Base-by-base conservation (phyloP, 2,797 vertebrate species). In the Notoglanidium macrostoma region DNA sequence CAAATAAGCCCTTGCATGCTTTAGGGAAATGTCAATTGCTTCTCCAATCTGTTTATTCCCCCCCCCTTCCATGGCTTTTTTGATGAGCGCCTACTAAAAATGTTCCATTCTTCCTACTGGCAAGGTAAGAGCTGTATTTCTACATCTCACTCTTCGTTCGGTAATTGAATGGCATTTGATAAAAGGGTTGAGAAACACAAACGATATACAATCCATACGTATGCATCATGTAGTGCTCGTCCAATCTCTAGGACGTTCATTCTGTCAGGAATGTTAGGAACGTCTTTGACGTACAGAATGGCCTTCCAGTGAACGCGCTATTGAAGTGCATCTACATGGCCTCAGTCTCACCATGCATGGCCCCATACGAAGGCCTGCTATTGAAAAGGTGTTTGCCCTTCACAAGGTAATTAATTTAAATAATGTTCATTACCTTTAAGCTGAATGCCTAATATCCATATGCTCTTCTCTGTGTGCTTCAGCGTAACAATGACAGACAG, bases 11-110 rank as follows among this genome's bases (percentile, higher is more conserved):
- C 55, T 86, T 93, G 93, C 92, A 92, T 92, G 94, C 95, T 92
- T 93, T 86, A 87, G 92, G 93, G 94, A 95, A 95, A 95, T 95
- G 94, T 95, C 94, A 95, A 94, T 94, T 95, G 94, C 94, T 94
- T 94, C 93, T 93, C 93, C 95, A 95, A 96, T 95, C 93, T 95
- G 94, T 95, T 96, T 95, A 94, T 93, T 91, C 91, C 93, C 93
- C 92, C 35, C 93, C 94, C 93, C 94, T 93, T 93, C 94, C 91
- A 93, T 94, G 94, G 94, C 93, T 90, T 92, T 94, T 94, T 93
- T 94, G 94, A 95, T 92, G 86, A 89, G 88, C 85, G 88, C 80
- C 87, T 80, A 85, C 88, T 88, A 76, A 87, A 82, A 89, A 90
- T 88, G 76, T 87, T 90, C 76, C 88, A 85, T 90, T 89, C 86